Evolutionary conservation across 1,140 invertebrate species (phyloP), one percentile per base, ranked within the genome.

Genomic region (Hylaeus volcanicus): DNA sequence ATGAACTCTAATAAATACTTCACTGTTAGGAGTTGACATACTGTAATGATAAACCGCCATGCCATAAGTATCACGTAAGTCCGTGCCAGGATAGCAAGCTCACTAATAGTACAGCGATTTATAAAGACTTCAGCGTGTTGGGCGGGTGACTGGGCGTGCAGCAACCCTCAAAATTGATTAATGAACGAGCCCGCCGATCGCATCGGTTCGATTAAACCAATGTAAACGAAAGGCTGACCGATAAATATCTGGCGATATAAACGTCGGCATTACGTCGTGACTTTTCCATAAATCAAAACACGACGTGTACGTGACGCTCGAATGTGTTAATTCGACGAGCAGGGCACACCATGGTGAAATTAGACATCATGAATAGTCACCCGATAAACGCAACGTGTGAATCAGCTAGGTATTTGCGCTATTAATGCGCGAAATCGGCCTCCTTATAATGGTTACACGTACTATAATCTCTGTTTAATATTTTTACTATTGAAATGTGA

Each of bases 161-260:
- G 61, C 84, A 60, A 70, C 85, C 84, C 85, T 86, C 84, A 71
- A 74, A 87, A 66, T 86, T 88, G 87, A 89, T 89, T 87, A 89
- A 89, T 87, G 86, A 87, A 88, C 81, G 70, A 81, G 81, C 53
- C 68, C 37, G 41, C 69, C 73, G 80, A 83, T 87, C 26, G 26
- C 26, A 26, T 26, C 85, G 81, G 86, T 87, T 89, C 87, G 85
- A 89, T 89, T 87, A 89, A 89, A 89, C 81, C 85, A 88, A 70
- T 87, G 82, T 89, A 88, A 87, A 88, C 85, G 83, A 81, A 84
- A 84, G 81, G 81, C 68, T 74, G 65, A 82, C 79, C 81, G 88
- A 89, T 89, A 88, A 89, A 89, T 89, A 89, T 88, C 85, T 86
- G 65, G 69, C 86, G 79, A 89, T 86, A 86, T 88, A 89, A 89